These are phyloP conservation scores for Araneus ventricosus DNA, from an alignment of 1,140 invertebrate genomes.

Conservation along the genomic window DNA sequence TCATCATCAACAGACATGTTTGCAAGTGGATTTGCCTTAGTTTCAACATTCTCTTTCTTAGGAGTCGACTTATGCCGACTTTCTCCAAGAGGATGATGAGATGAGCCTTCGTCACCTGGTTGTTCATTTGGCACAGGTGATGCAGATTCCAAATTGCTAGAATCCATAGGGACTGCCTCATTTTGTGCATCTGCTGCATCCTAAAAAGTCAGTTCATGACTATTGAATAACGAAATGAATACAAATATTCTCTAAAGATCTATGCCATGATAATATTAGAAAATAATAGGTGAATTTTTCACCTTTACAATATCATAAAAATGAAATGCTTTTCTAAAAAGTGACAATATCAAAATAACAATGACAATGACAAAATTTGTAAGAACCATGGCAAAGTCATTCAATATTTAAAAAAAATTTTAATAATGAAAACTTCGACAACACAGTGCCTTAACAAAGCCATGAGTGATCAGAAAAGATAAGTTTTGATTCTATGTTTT, in stretches of 20 bases:
- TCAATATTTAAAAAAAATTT: too few species aligned
- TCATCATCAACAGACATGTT: slow-evolving; percentile 31
- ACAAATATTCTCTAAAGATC: background rate
- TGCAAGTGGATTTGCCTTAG: background rate
- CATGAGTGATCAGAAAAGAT: too few species aligned
- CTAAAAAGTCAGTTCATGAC: background rate
- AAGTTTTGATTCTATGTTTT: too few species aligned
- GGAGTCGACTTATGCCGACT: background rate
- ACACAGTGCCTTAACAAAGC: too few species aligned
- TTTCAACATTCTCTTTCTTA: background rate
- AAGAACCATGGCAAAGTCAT: too few species aligned
- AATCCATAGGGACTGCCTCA: background rate
- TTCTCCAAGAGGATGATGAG: background rate
- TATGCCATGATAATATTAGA: too few species aligned
- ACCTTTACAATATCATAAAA: too few species aligned
- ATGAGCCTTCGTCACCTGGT: background rate
- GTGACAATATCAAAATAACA: too few species aligned
- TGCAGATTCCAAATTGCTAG: background rate
- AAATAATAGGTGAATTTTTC: too few species aligned
- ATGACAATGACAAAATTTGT: too few species aligned
- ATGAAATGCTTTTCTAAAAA: too few species aligned
- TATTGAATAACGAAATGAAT: background rate
- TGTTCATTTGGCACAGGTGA: background rate
- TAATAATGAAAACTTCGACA: too few species aligned
- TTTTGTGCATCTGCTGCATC: background rate